Base-by-base conservation (phyloP, 23 tunicate species). In the Styela clava region DNA sequence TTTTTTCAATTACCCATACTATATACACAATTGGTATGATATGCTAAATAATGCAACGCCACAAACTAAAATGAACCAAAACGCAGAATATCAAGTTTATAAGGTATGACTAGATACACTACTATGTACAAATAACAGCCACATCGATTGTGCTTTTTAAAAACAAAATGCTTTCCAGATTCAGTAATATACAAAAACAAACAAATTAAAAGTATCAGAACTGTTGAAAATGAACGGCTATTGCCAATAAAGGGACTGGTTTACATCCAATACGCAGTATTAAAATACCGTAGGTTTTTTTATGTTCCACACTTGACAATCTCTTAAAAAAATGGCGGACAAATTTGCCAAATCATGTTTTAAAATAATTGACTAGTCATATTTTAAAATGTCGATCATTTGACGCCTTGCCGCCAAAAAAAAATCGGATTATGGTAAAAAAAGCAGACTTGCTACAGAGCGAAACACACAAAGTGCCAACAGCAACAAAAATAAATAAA, bases 1-100 rank as follows among this genome's bases (percentile, higher is more conserved):
- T 71, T 71, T 71, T 30, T 34, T 34, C 32, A 71, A 28, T 18
- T 21, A 27, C 12, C 77, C 77, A 71, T 71, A 71, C 77, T 71
- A 31, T 71, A 18, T 71, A 32, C 34, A 71, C 77, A 71, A 44
- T 44, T 12, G 56, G 56, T 44, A 44, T 44, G 56, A 5, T 44
- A 44, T 44, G 7, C 56, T 5, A 44, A 5, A 12, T 12, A 44
- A 44, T 12, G 7, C 12, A 5, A 44, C 56, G 12, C 7, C 12
- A 5, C 56, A 44, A 44, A 7, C 56, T 44, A 44, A 44, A 44
- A 44, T 5, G 7, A 44, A 44, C 56, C 56, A 44, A 44, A 44
- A 44, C 56, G 12, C 56, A 44, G 56, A 44, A 7, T 44, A n/a
- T 44, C 56, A 44, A 44, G 9, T 44, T 5, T 44, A 44, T 44